Conservation (phyloP, 1,140 invertebrate species). For the Reticulitermes speratus region DNA sequence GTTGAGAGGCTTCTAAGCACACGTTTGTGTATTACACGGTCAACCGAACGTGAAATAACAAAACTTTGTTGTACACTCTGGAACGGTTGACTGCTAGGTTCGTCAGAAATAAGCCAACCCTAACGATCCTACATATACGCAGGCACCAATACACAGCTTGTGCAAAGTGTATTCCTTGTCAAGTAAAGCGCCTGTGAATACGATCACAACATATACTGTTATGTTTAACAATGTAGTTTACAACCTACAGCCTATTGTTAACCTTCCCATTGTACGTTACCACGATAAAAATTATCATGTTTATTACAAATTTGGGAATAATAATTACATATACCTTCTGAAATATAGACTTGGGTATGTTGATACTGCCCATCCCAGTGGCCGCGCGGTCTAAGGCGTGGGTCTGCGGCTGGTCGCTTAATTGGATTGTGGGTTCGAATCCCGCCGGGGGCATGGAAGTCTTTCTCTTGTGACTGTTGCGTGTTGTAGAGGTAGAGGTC, state of each 20-base stretch:
- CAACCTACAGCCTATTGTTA: no score
- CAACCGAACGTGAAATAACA: background rate
- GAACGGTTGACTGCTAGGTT: background rate
- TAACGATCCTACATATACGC: background rate
- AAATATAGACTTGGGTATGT: no score
- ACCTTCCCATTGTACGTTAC: background rate
- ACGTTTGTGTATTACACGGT: background rate
- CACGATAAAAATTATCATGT: background rate
- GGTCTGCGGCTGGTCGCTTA: no score
- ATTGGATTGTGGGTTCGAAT: no score
- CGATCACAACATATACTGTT: background rate
- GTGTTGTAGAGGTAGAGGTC: no score
- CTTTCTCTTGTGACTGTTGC: no score
- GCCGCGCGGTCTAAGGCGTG: no score
- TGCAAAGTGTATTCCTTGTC: background rate
- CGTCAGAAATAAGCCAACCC: background rate
- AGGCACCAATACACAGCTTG: background rate
- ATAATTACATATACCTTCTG: no score
- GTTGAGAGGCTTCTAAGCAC: background rate
- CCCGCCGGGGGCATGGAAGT: no score
- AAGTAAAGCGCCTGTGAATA: background rate
- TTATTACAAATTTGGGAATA: no score
- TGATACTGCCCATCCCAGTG: no score
- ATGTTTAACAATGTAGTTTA: no score
- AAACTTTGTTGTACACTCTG: background rate